Conservation (phyloP, 2,113 vertebrate species). For the Bettongia penicillata region DNA sequence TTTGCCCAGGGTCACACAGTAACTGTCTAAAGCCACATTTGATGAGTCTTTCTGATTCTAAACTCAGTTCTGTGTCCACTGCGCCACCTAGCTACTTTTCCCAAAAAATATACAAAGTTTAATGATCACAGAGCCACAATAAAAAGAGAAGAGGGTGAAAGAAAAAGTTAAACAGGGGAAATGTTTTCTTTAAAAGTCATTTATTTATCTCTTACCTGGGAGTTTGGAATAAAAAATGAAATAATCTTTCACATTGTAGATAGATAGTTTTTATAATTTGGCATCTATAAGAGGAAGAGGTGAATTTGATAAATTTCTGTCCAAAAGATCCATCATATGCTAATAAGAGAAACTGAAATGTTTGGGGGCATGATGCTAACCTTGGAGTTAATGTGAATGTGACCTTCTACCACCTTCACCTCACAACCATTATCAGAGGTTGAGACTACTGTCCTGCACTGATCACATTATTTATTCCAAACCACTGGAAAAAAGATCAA, state of each 20-base stretch:
- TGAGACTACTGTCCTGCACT: background rate
- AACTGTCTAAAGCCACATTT: background rate
- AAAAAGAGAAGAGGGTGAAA: conserved; percentile 44
- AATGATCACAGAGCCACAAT: conserved; percentile 39
- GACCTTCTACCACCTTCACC: background rate
- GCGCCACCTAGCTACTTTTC: background rate
- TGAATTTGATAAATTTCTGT: conserved; percentile 23
- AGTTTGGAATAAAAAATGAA: conserved; percentile 2
- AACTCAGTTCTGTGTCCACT: background rate
- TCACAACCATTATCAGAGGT: background rate
- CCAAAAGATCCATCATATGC: conserved; percentile 2
- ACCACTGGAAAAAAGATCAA: conserved; percentile 1
- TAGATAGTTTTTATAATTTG: conserved; percentile 5
- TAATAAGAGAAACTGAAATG: background rate
- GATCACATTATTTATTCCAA: background rate
- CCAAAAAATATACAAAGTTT: conserved; percentile 16
- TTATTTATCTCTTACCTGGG: conserved; percentile 43
- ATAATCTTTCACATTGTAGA: background rate
- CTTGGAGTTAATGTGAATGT: background rate
- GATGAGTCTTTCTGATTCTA: background rate
- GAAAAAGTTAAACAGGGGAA: background rate
- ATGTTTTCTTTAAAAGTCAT: background rate
- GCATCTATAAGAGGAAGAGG: background rate
- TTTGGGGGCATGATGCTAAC: background rate
- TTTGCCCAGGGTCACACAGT: background rate